Conservation (phyloP, 1,140 invertebrate genomes). For the Rhagoletis pomonella region DNA sequence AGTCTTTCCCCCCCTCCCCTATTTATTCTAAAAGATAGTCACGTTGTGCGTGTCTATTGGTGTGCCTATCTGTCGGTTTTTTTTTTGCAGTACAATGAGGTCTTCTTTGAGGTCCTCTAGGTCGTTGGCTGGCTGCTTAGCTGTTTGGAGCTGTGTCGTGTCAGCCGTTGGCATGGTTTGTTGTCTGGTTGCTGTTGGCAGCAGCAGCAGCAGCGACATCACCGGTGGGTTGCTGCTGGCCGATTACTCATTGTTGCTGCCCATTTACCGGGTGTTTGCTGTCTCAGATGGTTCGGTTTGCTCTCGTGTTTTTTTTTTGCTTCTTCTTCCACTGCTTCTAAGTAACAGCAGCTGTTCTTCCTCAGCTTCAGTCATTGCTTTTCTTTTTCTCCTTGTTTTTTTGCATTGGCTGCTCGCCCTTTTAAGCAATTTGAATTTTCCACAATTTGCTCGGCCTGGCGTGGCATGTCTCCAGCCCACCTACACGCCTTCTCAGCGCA, state of each 20-base stretch:
- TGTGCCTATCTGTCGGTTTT: not conserved
- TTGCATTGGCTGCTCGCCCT: not conserved
- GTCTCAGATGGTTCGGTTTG: not conserved
- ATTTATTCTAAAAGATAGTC: not conserved
- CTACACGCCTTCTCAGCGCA: not conserved
- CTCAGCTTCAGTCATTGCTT: constrained; percentile 1
- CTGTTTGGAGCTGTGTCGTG: not conserved
- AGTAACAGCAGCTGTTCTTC: constrained; percentile 21
- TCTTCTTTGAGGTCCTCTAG: not conserved
- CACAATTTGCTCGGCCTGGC: constrained; percentile 19
- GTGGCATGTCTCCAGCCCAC: not conserved
- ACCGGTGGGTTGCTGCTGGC: not conserved
- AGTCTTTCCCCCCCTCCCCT: not conserved
- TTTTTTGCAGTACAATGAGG: not conserved
- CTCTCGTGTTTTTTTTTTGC: not conserved
- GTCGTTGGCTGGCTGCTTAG: not conserved
- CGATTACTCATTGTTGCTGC: constrained; percentile 34
- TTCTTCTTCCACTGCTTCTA: not conserved
- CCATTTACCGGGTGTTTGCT: constrained; percentile 30
- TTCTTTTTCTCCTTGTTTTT: not conserved
- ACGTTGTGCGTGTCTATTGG: not conserved
- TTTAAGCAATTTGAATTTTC: constrained; percentile 46
- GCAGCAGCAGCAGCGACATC: not conserved
- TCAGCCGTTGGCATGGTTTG: constrained; percentile 1
- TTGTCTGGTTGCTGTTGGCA: not conserved